These are phyloP conservation scores for Xenops minutus DNA, from an alignment of 2,797 vertebrate species.

Conservation along the genomic window DNA sequence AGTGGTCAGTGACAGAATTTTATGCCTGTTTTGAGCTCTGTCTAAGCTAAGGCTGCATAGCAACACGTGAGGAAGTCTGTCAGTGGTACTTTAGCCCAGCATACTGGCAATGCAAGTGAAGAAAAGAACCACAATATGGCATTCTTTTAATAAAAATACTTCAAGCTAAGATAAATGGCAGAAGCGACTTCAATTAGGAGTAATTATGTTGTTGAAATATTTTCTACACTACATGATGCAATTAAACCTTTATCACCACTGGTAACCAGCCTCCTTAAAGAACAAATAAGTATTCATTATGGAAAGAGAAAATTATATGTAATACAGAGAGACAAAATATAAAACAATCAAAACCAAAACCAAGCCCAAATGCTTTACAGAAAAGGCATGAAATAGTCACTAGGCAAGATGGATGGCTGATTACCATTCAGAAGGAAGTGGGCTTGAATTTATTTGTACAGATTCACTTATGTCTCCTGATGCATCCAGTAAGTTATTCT, in stretches of 20 bases:
- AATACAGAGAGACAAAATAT: neutral
- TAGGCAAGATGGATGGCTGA: neutral
- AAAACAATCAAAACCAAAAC: neutral
- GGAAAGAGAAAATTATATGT: neutral
- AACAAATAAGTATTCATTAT: neutral
- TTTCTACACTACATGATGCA: neutral
- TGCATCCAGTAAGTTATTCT: neutral
- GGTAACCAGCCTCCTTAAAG: neutral
- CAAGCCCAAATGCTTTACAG: neutral
- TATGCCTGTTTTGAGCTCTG: neutral
- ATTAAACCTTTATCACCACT: neutral
- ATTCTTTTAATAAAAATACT: neutral
- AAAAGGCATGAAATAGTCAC: neutral
- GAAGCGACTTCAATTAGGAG: neutral
- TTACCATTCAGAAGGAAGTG: neutral
- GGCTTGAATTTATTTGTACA: neutral
- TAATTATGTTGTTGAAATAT: neutral
- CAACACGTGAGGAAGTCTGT: neutral
- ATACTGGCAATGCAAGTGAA: neutral
- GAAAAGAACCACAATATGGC: neutral
- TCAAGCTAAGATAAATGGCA: neutral
- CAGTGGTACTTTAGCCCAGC: neutral
- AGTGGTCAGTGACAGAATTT: neutral
- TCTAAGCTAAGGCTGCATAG: neutral
- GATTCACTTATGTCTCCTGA: neutral